Evolutionary conservation across 2,888 invertebrate species (phyloP).

Genomic region (Nysson spinosus): DNA sequence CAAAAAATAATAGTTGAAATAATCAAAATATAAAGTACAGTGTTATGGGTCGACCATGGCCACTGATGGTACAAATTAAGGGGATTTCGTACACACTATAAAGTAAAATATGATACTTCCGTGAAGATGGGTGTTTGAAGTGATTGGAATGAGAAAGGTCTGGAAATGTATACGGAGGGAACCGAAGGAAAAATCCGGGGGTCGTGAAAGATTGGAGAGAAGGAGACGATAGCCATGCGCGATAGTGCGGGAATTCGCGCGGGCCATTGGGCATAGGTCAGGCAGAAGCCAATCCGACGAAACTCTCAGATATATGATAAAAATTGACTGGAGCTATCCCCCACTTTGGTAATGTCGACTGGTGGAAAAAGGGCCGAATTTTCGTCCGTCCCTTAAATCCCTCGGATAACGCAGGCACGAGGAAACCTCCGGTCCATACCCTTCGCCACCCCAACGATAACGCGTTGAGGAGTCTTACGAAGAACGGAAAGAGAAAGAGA

Average conservation of each 20-base stretch:
- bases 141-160: too few relatives aligned
- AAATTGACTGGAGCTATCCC: conserved; percentile 71
- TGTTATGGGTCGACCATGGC: too few relatives aligned
- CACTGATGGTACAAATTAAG: too few relatives aligned
- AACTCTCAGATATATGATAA: conserved; percentile 74
- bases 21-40: too few relatives aligned
- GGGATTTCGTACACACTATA: too few relatives aligned
- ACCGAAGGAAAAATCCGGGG: conserved; percentile 37
- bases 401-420: conserved; percentile 63
- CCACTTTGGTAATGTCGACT: conserved; percentile 6
- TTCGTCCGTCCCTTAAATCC: conserved; percentile 68
- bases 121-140: too few relatives aligned
- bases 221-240: conserved; percentile 64
- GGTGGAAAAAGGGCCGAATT: conserved; percentile 55
- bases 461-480: conserved; percentile 30
- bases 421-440: conserved; percentile 57
- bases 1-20: too few relatives aligned
- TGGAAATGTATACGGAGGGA: not conserved
- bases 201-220: conserved; percentile 41
- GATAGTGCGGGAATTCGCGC: conserved; percentile 70
- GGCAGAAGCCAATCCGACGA: conserved; percentile 74
- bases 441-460: conserved; percentile 44
- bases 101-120: too few relatives aligned
- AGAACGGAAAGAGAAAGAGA: conserved; percentile 37
- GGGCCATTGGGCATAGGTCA: conserved; percentile 76